Conservation (phyloP, 2,797 vertebrate genomes). For the Mastacembelus armatus region DNA sequence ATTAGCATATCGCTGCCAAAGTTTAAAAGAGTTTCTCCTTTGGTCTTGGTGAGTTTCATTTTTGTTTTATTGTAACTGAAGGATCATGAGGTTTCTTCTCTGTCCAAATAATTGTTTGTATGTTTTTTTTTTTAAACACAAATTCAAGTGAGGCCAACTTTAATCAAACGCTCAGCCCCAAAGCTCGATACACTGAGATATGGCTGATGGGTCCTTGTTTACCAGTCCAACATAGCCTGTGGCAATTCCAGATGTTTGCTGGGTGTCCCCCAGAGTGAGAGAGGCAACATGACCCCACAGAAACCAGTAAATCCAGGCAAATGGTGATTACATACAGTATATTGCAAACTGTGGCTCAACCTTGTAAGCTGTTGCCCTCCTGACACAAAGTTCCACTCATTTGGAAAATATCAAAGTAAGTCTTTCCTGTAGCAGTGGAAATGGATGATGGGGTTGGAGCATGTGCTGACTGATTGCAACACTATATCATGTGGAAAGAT, state of each 20-base stretch:
- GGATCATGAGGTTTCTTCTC: constrained; percentile 13
- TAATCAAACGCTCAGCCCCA: constrained; percentile 69
- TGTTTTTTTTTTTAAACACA: too few species aligned
- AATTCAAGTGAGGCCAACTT: constrained; percentile 56
- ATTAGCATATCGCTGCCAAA: constrained; percentile 38
- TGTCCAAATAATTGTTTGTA: not conserved
- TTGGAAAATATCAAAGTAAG: constrained; percentile 57
- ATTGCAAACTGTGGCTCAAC: constrained; percentile 44
- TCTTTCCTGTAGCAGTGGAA: constrained; percentile 15
- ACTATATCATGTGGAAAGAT: constrained; percentile 63
- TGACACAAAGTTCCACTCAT: constrained; percentile 49
- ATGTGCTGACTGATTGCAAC: constrained; percentile 42
- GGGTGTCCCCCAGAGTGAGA: constrained; percentile 47
- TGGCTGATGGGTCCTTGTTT: constrained; percentile 35
- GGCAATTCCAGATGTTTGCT: constrained; percentile 69
- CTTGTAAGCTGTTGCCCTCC: constrained; percentile 31
- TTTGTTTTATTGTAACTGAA: not conserved
- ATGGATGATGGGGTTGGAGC: not conserved
- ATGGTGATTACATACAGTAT: constrained; percentile 53
- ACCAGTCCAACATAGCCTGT: constrained; percentile 14
- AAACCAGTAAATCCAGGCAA: constrained; percentile 51
- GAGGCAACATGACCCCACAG: constrained; percentile 44
- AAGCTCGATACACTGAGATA: constrained; percentile 52
- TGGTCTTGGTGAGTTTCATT: not conserved
- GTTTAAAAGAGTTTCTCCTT: constrained; percentile 11